Conservation (phyloP, 1,140 invertebrate species). For the Teleopsis dalmanni region DNA sequence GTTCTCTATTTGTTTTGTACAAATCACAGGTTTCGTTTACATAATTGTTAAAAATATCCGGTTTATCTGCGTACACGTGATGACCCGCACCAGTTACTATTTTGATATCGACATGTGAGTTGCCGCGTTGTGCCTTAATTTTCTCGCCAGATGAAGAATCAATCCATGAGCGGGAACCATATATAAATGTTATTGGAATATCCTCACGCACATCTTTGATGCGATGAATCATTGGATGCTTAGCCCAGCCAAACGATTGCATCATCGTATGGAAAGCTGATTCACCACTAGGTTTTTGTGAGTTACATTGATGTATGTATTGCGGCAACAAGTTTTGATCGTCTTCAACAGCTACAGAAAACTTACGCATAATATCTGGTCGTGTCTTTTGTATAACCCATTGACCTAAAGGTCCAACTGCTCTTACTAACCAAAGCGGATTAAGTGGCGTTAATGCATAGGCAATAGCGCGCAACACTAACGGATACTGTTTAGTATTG, state of each 20-base stretch:
- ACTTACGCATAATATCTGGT: slow-evolving; percentile 84
- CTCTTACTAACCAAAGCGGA: slow-evolving; percentile 81
- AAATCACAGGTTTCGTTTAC: slow-evolving; percentile 66
- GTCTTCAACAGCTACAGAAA: slow-evolving; percentile 61
- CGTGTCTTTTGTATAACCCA: slow-evolving; percentile 76
- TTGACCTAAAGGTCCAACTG: slow-evolving; percentile 83
- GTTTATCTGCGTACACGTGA: slow-evolving; percentile 90
- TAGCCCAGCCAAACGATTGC: slow-evolving; percentile 89
- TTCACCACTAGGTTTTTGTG: slow-evolving; percentile 87
- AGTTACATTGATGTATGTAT: slow-evolving; percentile 96
- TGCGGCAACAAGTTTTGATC: slow-evolving; percentile 74
- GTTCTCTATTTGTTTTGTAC: slow-evolving; percentile 19
- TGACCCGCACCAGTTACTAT: slow-evolving; percentile 88
- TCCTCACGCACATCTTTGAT: slow-evolving; percentile 61
- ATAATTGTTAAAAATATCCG: slow-evolving; percentile 78
- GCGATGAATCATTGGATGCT: slow-evolving; percentile 84
- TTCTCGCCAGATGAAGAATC: slow-evolving; percentile 74
- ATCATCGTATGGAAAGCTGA: slow-evolving; percentile 89
- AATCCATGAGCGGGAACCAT: slow-evolving; percentile 89
- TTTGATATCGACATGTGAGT: slow-evolving; percentile 72
- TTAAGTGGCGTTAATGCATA: slow-evolving; percentile 76
- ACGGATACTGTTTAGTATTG: slow-evolving; percentile 57
- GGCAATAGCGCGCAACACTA: slow-evolving; percentile 71
- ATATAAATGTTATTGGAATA: slow-evolving; percentile 84
- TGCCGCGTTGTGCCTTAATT: slow-evolving; percentile 60